Evolutionary conservation across 1,140 invertebrate genomes (phyloP), one percentile per base, ranked within the genome.

Genomic region (Bombus superbus): DNA sequence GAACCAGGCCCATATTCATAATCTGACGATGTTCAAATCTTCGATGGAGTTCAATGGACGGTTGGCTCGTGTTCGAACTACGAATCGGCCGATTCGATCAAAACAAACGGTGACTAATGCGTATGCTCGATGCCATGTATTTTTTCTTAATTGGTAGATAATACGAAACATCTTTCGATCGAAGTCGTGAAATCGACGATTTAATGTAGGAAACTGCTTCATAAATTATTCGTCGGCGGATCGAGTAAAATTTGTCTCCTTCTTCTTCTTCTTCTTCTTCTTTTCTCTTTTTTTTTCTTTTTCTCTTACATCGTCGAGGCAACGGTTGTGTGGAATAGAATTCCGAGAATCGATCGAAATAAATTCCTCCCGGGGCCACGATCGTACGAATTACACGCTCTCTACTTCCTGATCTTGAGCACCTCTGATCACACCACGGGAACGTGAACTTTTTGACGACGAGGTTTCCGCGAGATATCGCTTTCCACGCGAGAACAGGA

Each of bases 291-390:
- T n/a, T 2, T 11, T 42, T 28, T 13, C 35, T 59, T 3, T 25
- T 35, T 15, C 18, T 35, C 9, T n/a, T 32, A 9, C 28, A 13
- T 42, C 35, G n/a, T 1, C 25, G 32, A 22, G 44, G 62, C 72
- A 77, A 77, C 81, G 73, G 73, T 77, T 64, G 28, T 3, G 6
- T 59, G 44, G n/a, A 35, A 69, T 32, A 69, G 59, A 75, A 72
- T 84, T 84, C 83, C 47, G 25, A 44, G 83, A 84, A 84, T n/a
- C 66, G 64, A 53, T 80, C 64, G 64, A 80, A 69, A 69, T 53
- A 53, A 80, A 80, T 80, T 80, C 57, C 66, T 81, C 47, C 25
- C 0, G 64, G 32, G 3, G 53, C 9, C 57, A 84, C 47, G 69
- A 87, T 78, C 86, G 28, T 28, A 64, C 74, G 86, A 79, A 64